phyloP scores from a whole-genome alignment of 2,888 invertebrate genomes.

The Chrysolina americana region DNA sequence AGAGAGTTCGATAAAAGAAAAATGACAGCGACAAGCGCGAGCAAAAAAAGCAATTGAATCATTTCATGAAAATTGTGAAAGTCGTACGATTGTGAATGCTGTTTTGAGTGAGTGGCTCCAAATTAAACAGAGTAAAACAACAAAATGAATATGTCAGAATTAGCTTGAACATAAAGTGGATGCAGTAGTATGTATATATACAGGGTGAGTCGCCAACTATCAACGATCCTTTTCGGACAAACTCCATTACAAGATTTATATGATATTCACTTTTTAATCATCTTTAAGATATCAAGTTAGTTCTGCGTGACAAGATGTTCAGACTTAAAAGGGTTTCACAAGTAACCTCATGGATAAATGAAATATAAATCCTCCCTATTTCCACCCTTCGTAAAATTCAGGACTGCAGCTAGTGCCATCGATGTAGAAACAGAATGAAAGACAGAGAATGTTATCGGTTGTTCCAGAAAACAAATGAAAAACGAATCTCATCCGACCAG shows the following conservation, averaged over 20 bases:
- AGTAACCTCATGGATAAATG: not conserved
- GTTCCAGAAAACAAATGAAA: conserved; percentile 13
- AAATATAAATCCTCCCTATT: not conserved
- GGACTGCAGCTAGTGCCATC: not conserved
- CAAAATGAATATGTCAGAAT: conserved; percentile 3
- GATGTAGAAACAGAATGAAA: not conserved
- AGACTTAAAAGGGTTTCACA: not conserved
- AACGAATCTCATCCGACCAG: not conserved
- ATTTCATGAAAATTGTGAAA: conserved; percentile 9
- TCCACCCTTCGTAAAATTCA: not conserved
- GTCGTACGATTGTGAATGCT: not conserved
- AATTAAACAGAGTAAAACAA: not conserved
- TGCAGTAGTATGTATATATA: not conserved
- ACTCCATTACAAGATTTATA: too few relatives aligned
- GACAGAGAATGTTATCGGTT: conserved; percentile 5
- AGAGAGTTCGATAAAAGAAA: not conserved
- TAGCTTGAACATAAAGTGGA: not conserved
- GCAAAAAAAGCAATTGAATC: not conserved
- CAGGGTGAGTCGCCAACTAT: too few relatives aligned
- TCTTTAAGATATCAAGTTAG: too few relatives aligned
- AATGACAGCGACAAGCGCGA: not conserved
- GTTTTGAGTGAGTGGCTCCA: conserved; percentile 1
- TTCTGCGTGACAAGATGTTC: too few relatives aligned
- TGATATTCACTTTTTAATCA: too few relatives aligned
- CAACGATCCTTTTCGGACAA: too few relatives aligned